Base-by-base conservation (phyloP, 2,888 invertebrate species). In the Lobophora halterata region DNA sequence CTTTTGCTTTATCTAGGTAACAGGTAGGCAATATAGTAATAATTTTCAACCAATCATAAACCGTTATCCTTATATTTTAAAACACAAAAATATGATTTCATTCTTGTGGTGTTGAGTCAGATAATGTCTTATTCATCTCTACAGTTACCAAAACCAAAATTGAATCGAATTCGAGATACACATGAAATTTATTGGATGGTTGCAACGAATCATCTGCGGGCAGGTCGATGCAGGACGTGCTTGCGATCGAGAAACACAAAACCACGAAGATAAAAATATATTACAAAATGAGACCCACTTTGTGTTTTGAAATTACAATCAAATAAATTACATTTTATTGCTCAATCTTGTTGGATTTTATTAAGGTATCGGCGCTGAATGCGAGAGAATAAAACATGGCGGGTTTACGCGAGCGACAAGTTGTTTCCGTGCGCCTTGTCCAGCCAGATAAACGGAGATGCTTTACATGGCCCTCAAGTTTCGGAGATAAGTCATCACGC, bases 301-400 rank as follows among this genome's bases (percentile, higher is more conserved):
- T 85, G 83, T 87, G 83, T 85, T 86, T 85, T 85, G 82, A 83
- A 86, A 87, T 86, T 85, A 87, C 87, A 86, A 83, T 86, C 85
- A 81, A 82, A 87, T 87, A 87, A 87, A 87, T 87, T 87, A 86
- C 83, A 70, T 86, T 87, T 87, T 87, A 87, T 87, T 87, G 82
- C 86, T 87, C 86, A 87, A 87, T 87, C 85, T 85, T 71, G 86
- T 86, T 86, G 81, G 81, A 70, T 86, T 86, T 86, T 87, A 86
- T 86, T 83, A 85, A 83, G 86, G 87, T 86, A 83, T 80, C 83
- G 83, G 79, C 76, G 71, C 78, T 80, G 79, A 77, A 76, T 73
- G 74, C 67, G 72, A 75, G 75, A 71, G 76, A 72, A 85, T 85
- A 79, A 85, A 83, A 85, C 82, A 86, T 79, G 80, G 80, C 72